Base-by-base conservation (phyloP, 2,797 vertebrate species). In the Myotis findleyi region DNA sequence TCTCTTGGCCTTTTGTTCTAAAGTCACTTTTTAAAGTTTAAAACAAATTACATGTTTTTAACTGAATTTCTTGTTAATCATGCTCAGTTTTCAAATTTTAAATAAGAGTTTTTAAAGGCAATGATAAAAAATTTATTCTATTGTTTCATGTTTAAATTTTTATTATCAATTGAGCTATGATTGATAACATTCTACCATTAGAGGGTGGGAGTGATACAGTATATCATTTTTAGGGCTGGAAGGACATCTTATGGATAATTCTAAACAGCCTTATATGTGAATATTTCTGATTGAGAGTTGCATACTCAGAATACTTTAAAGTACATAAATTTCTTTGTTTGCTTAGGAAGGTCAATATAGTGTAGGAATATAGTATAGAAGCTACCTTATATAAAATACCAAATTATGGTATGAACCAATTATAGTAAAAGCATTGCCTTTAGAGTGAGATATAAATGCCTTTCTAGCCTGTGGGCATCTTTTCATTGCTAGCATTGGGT, bases 401-500 rank as follows among this genome's bases (percentile, higher is more conserved):
- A 49, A 83, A 66, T 90, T 95, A 64, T 13, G 2, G 18, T 81
- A 68, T 62, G 64, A 93, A 73, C n/a, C 62, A 72, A 49, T 86
- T 92, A 41, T 3, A 76, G 36, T 89, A 38, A 91, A 91, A 96
- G 55, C 49, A 36, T 57, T 83, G 6, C 82, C 73, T 94, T 87
- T 59, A 47, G 18, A 18, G 51, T 89, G 83, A 95, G 71, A 41
- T 90, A 77, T 47, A 94, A 87, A 89, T 91, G 80, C 25, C 57
- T 91, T 94, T 91, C 75, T 91, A 76, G 41, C 89, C 91, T 84
- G 16, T 76, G 84, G 83, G 91, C 71, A 93, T 87, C 49, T 89
- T 97, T 95, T 95, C 91, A 89, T 96, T 95, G 89, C 89, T 89
- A 49, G 89, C 91, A 36, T 93, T 95, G 44, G 53, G 57, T 96